These are phyloP conservation scores for Temnothorax curvispinosus DNA, from an alignment of 1,140 invertebrate species.

Conservation along the genomic window DNA sequence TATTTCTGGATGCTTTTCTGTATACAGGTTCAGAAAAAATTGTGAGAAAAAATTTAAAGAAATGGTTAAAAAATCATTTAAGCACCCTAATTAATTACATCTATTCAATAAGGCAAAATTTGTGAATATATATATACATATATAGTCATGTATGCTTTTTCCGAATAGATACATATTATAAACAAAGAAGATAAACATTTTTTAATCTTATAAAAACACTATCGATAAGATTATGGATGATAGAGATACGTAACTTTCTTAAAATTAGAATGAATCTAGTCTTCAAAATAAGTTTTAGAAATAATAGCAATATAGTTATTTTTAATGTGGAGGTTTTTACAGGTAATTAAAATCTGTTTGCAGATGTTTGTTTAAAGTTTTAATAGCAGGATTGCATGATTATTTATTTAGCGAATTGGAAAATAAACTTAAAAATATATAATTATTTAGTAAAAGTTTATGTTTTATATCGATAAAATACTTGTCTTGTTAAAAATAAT, in stretches of 20 bases:
- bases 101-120: neutral
- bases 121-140: neutral
- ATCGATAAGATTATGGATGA: neutral
- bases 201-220: neutral
- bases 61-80: conserved; percentile 62
- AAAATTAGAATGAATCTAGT: neutral
- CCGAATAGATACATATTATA: neutral
- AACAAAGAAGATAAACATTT: neutral
- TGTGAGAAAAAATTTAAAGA: conserved; percentile 72
- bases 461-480: neutral
- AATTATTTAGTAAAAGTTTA: neutral
- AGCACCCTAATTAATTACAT: neutral
- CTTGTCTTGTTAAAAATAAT: neutral
- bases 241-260: neutral
- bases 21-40: conserved; percentile 85
- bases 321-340: neutral
- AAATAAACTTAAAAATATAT: neutral
- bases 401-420: neutral
- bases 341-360: neutral
- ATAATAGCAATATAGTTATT: neutral
- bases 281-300: neutral
- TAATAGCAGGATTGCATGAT: neutral
- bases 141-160: neutral
- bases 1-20: conserved; percentile 85
- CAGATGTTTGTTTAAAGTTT: neutral